Conservation (phyloP, 2,888 invertebrate genomes). For the Folsomia candida region DNA sequence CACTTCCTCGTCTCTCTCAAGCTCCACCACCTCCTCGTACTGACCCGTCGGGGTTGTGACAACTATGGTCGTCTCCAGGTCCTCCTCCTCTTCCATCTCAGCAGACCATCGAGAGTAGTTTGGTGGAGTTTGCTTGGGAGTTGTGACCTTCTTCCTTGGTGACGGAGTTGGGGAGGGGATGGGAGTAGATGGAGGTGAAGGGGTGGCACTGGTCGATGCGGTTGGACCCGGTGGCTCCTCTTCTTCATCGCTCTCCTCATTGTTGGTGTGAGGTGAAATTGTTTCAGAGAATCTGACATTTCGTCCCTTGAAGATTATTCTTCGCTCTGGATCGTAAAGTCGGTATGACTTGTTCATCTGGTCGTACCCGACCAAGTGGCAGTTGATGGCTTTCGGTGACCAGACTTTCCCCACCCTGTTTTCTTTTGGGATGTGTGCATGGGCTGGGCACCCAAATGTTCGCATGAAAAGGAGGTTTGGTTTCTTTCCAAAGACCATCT, state of each 20-base stretch:
- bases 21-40: too few species aligned
- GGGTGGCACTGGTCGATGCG: too few species aligned
- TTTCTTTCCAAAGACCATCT: slow-evolving; percentile 52
- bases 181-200: too few species aligned
- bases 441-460: slow-evolving; percentile 52
- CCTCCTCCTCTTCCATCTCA: slow-evolving; percentile 11
- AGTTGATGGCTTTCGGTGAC: slow-evolving; percentile 4
- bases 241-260: neutral
- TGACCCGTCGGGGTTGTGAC: too few species aligned
- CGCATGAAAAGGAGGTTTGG: slow-evolving; percentile 51
- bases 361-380: neutral
- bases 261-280: neutral
- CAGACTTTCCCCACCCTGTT: neutral
- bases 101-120: neutral
- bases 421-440: slow-evolving; percentile 17
- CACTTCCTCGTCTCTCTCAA: too few species aligned
- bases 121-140: neutral
- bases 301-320: neutral
- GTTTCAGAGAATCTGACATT: slow-evolving; percentile 21
- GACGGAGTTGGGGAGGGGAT: too few species aligned
- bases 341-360: neutral
- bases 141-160: neutral
- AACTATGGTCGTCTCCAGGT: slow-evolving; percentile 14
- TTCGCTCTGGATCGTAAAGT: neutral
- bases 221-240: neutral